These are phyloP conservation scores for Oryzias sinensis DNA, from an alignment of 2,797 vertebrate genomes.

Conservation along the genomic window DNA sequence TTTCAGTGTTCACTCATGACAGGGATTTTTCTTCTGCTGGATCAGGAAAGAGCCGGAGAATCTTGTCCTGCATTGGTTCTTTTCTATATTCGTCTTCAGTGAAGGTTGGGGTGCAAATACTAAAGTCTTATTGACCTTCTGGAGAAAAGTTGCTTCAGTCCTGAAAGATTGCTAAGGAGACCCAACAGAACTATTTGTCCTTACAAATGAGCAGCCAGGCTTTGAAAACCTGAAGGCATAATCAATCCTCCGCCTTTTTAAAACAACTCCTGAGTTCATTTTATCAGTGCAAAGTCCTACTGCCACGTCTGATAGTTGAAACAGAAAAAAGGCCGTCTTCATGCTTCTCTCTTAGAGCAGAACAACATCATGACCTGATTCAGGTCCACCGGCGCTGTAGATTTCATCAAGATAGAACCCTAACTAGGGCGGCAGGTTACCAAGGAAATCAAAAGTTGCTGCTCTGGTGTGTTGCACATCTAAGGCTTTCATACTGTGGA, in stretches of 20 bases:
- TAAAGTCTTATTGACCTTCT: not conserved
- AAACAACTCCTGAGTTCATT: no score
- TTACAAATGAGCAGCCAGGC: no score
- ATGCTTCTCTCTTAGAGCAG: no score
- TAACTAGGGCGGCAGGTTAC: not conserved
- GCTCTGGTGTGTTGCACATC: not conserved
- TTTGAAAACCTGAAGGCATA: no score
- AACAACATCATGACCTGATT: not conserved
- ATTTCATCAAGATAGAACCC: not conserved
- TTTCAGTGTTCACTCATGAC: conserved; percentile 61
- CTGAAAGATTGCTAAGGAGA: not conserved
- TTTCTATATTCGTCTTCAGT: conserved; percentile 15
- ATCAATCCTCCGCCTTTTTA: no score
- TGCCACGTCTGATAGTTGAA: no score
- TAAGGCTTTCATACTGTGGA: not conserved
- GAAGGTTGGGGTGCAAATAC: conserved; percentile 1
- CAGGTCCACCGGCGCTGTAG: not conserved
- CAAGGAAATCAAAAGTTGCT: not conserved
- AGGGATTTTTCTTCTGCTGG: conserved; percentile 54
- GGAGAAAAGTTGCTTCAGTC: not conserved
- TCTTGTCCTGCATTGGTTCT: conserved; percentile 31
- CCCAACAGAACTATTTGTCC: no score
- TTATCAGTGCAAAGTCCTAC: no score
- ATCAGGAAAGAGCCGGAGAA: conserved; percentile 36
- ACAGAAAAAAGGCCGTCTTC: no score